A percentile compares a stretch with the other conserved stretches of the same genome.
phyloP scores from a whole-genome alignment of 1,140 invertebrate species.

The Scaptodrosophila lebanonensis region DNA sequence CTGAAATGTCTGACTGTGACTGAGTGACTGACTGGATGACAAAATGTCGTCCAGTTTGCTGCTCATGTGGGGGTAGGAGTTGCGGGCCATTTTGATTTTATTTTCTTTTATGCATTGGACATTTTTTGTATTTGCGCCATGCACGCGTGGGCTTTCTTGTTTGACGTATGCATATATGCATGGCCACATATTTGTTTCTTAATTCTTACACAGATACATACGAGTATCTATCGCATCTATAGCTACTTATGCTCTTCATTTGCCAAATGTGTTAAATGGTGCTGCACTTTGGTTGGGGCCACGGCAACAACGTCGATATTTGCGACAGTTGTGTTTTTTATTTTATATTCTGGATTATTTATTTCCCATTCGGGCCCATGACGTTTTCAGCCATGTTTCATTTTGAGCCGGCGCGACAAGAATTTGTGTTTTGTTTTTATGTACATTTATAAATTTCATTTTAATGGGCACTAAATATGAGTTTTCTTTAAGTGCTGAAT shows the following conservation, averaged over 20 bases:
- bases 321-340: constrained; percentile 34
- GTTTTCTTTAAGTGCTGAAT: constrained; percentile 43
- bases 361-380: constrained; percentile 47
- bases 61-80: too few relatives aligned
- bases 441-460: constrained; percentile 59
- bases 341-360: constrained; percentile 49
- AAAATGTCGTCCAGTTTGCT: constrained; percentile 6
- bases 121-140: neutral
- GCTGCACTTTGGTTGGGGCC: constrained; percentile 51
- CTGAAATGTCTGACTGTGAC: constrained; percentile 2
- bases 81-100: constrained; percentile 14
- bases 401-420: constrained; percentile 43
- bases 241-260: constrained; percentile 62
- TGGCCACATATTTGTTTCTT: constrained; percentile 5
- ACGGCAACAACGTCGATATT: constrained; percentile 18
- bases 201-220: too few relatives aligned
- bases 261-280: constrained; percentile 59
- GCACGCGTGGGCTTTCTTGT: too few relatives aligned
- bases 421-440: constrained; percentile 67
- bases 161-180: constrained; percentile 5
- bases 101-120: constrained; percentile 7
- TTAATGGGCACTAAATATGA: constrained; percentile 45
- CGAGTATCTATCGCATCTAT: too few relatives aligned
- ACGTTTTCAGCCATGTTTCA: constrained; percentile 53
- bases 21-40: constrained; percentile 23